Percentiles rank a stretch among this genome's conserved stretches.
Evolutionary conservation across 2,797 vertebrate species (phyloP).

Genomic region (Coendou prehensilis): DNA sequence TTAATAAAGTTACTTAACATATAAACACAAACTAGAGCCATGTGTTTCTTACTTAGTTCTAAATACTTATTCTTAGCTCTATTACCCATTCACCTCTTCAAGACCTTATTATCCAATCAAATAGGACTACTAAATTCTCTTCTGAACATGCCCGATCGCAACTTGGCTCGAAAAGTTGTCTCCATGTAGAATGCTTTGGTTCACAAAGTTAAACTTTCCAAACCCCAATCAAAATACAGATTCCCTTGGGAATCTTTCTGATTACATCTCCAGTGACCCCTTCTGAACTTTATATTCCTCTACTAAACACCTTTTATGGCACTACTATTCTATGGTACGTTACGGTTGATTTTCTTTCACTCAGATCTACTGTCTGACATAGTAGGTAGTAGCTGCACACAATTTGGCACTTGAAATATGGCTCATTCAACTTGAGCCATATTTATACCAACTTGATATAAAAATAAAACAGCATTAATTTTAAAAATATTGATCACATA

Average conservation of each 20-base stretch:
- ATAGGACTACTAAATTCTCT: background rate
- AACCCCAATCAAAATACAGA: background rate
- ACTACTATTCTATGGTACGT: background rate
- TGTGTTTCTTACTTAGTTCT: background rate
- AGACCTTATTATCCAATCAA: slow-evolving; percentile 47
- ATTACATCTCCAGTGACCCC: background rate
- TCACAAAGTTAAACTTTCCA: slow-evolving; percentile 24
- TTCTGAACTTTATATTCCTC: slow-evolving; percentile 26
- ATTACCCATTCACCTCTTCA: slow-evolving; percentile 6
- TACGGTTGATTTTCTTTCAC: background rate
- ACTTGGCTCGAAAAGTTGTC: slow-evolving; percentile 25
- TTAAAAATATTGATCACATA: slow-evolving; percentile 16
- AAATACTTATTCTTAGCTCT: slow-evolving; percentile 43
- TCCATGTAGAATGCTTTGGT: background rate
- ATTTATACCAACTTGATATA: background rate
- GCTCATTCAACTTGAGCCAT: background rate
- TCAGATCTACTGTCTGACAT: background rate
- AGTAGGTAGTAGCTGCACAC: slow-evolving; percentile 8
- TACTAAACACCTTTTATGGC: background rate
- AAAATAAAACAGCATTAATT: slow-evolving; percentile 34
- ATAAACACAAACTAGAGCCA: slow-evolving; percentile 25
- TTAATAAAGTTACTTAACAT: slow-evolving; percentile 44
- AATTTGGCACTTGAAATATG: background rate
- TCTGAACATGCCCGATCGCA: background rate
- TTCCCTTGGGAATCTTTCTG: slow-evolving; percentile 5